Evolutionary conservation across 2,888 invertebrate species (phyloP), one percentile per base, ranked within the genome.

Genomic region (Stictocephala bisonia): DNA sequence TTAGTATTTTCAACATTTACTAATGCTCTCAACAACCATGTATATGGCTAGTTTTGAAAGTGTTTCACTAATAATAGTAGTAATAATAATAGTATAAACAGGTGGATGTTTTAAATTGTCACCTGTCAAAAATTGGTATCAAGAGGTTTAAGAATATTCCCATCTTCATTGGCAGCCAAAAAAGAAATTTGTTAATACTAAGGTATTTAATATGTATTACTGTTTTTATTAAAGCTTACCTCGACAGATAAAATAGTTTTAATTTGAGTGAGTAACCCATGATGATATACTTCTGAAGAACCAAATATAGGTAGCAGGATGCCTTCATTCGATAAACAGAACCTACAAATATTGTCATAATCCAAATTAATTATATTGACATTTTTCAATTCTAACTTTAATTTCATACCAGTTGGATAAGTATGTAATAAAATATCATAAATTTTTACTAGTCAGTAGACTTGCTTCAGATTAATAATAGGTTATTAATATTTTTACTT

Each of bases 241-340:
- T 87, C 86, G 22, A 88, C 82, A 78, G 87, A 87, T 77, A 86
- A 85, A 81, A 87, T 86, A 80, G 87, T 86, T 41, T 86, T 85
- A 41, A 89, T 85, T 83, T 87, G 86, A 50, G 86, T 86, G 82
- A 86, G 86, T 81, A 88, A 80, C 73, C 87, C 82, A 75, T 84
- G 85, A 2, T 83, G 80, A 68, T 86, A 85, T 79, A 86, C 86
- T 77, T 86, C 87, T 76, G 85, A 84, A 74, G 87, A 86, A 79
- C 88, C 88, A 82, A 89, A 90, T 80, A 91, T 88, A 69, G 90
- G 89, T 77, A 88, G 84, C 83, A 88, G 87, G 77, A 89, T 86
- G 70, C 89, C 86, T 80, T 88, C 88, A 81, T 88, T 87, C 78
- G 86, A 86, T 80, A 91, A 84, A 82, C 91, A 91, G 77, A 91